Base-by-base conservation (phyloP, 2,797 vertebrate genomes). In the Lerista edwardsae region DNA sequence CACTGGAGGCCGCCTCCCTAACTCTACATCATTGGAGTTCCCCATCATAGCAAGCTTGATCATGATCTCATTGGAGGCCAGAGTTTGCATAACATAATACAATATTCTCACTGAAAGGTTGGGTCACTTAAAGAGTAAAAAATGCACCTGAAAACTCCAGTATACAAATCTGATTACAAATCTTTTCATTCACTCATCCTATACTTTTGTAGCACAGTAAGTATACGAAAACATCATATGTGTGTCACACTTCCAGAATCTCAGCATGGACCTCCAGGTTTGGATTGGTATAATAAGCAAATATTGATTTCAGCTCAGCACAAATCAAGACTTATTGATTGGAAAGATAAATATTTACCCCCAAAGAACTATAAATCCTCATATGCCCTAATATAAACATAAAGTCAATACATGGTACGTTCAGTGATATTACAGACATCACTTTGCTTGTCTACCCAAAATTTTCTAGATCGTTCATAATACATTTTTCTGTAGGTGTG, bases 281-380 rank as follows among this genome's bases (percentile, higher is more conserved):
- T 59, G 34, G 61, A 89, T 9, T n/a, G 36, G 57, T 85, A 55
- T 62, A 8, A 62, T 85, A 79, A 83, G 75, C 59, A 85, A 85
- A 84, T 34, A 75, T 9, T 75, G 76, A 87, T 41, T 89, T 74
- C 71, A 0, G 0, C 17, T 55, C 25, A 59, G 29, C 31, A 55
- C 29, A 86, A 90, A 51, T 82, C 78, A 84, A 36, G 90, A 86
- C 6, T 21, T 11, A 71, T 8, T 61, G 61, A 86, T 36, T 65
- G 0, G 75, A 74, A 2, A 0, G 29, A 65, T 9, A 25, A 83
- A 75, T 34, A 76, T 41, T 84, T 84, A 87, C 11, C 21, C 64
- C 34, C 27, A 84, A 73, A 59, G 1, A 7, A 79, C 34, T 86
- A 44, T 29, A 82, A 86, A 57, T 36, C 55, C 71, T 87, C 59